Percentiles rank a stretch among this genome's conserved stretches.
phyloP scores from a whole-genome alignment of 2,113 vertebrate species.

The Sphyrna mokarran region DNA sequence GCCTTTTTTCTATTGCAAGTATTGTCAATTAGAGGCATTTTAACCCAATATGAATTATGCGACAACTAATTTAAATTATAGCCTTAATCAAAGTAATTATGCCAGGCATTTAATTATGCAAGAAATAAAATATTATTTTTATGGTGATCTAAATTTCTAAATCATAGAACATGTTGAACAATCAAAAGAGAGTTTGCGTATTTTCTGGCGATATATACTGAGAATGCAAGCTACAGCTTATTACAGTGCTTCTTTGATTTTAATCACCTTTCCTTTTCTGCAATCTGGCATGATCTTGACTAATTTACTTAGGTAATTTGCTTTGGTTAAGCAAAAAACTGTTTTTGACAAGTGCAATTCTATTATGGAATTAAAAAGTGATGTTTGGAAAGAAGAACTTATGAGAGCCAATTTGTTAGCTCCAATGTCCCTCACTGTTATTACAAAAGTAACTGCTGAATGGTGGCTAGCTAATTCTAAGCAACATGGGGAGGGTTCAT shows the following conservation, averaged over 20 bases:
- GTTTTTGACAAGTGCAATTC: neutral
- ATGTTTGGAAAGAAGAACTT: conserved; percentile 6
- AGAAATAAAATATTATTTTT: neutral
- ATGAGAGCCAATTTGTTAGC: neutral
- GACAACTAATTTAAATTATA: neutral
- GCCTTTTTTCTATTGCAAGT: neutral
- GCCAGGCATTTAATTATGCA: neutral
- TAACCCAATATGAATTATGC: neutral
- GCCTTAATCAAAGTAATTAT: neutral
- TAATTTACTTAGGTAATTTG: neutral
- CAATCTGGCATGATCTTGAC: conserved; percentile 3
- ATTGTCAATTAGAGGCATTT: neutral
- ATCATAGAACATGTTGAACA: neutral
- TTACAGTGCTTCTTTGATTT: neutral
- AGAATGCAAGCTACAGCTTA: neutral
- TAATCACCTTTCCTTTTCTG: neutral
- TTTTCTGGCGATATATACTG: neutral
- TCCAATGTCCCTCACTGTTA: neutral
- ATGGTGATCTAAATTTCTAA: neutral
- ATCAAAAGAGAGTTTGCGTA: neutral
- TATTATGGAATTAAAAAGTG: neutral
- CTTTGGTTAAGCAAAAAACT: neutral
- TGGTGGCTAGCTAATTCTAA: neutral
- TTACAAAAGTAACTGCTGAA: neutral
- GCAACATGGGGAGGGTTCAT: neutral